Evolutionary conservation across 1,140 invertebrate species (phyloP).

Genomic region (Schlechtendalia chinensis): DNA sequence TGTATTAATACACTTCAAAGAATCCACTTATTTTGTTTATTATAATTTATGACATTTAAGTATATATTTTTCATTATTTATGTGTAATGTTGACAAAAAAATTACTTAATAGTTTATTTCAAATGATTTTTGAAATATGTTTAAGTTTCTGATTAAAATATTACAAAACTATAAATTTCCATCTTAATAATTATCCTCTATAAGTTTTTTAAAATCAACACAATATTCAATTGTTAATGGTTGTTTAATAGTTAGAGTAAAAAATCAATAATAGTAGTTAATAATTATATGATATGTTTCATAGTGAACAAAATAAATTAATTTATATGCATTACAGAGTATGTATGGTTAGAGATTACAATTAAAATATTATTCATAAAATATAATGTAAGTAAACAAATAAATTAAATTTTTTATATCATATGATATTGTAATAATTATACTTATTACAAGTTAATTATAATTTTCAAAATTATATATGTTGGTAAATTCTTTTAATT

Average conservation of each 20-base stretch:
- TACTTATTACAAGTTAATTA: neutral
- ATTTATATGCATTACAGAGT: constrained; percentile 23
- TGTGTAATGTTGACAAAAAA: too few species aligned
- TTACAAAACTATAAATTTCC: too few species aligned
- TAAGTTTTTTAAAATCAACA: neutral
- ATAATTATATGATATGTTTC: neutral
- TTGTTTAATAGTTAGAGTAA: constrained; percentile 9
- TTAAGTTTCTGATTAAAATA: too few species aligned
- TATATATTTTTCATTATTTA: too few species aligned
- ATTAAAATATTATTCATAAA: constrained; percentile 18
- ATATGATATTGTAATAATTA: neutral
- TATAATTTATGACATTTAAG: too few species aligned
- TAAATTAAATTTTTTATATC: neutral
- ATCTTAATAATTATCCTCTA: too few species aligned
- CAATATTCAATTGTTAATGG: neutral
- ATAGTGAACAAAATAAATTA: neutral
- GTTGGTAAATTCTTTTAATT: neutral
- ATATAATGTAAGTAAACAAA: neutral
- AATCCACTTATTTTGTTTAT: too few species aligned
- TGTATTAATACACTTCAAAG: too few species aligned
- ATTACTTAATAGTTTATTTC: too few species aligned
- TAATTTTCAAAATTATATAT: constrained; percentile 19
- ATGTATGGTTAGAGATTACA: neutral
- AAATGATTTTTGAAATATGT: too few species aligned
- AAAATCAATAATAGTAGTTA: neutral